phyloP scores from a whole-genome alignment of 2,797 vertebrate genomes.

The Neostethus bicornis region DNA sequence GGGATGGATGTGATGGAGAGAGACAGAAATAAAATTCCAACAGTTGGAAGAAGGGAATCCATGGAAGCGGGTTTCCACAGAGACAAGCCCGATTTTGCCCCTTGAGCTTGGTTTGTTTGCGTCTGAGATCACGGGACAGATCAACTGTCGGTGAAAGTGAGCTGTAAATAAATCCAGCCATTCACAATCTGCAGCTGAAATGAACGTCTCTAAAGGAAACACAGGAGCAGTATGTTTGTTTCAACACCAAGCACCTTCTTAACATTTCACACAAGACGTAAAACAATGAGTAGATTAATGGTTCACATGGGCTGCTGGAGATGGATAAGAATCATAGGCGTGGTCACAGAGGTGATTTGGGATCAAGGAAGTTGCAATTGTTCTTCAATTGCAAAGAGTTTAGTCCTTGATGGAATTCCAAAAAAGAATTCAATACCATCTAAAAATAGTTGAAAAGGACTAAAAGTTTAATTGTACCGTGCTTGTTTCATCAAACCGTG shows the following conservation, averaged over 20 bases:
- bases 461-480: conserved; percentile 6
- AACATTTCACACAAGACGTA: not conserved
- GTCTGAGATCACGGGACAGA: conserved; percentile 16
- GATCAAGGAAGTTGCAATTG: conserved; percentile 7
- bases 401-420: not conserved
- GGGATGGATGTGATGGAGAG: conserved; percentile 28
- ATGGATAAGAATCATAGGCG: conserved; percentile 38
- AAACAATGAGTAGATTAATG: not conserved
- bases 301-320: conserved; percentile 18
- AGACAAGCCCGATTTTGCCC: conserved; percentile 17
- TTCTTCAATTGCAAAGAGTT: conserved; percentile 7
- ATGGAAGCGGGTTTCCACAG: conserved; percentile 32
- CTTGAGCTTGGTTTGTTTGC: conserved; percentile 1
- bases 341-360: conserved; percentile 7
- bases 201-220: conserved; percentile 21
- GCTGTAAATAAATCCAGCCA: conserved; percentile 52
- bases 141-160: conserved; percentile 19
- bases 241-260: conserved; percentile 12
- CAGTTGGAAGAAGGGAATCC: conserved; percentile 25
- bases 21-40: conserved; percentile 51
- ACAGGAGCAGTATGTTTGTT: no score
- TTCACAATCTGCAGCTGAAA: conserved; percentile 48
- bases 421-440: conserved; percentile 20
- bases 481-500: conserved; percentile 3
- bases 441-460: conserved; percentile 18